Percentiles rank a stretch among this genome's conserved stretches.
phyloP scores from a whole-genome alignment of 2,888 invertebrate genomes.

The Ganaspis brasiliensis region DNA sequence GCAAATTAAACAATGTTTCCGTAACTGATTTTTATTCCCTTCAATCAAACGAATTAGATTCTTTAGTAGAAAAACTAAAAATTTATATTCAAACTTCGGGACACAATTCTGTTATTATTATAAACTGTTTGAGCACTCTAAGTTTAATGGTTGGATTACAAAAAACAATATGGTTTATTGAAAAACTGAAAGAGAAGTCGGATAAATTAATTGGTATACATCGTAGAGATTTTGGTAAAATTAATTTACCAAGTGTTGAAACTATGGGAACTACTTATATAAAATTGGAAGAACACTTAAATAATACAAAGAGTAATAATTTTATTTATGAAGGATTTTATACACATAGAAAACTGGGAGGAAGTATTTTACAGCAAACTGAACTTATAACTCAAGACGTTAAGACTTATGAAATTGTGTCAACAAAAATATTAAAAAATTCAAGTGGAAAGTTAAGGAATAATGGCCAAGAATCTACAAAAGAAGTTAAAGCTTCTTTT shows the following conservation, averaged over 20 bases:
- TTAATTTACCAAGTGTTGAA: constrained; percentile 71
- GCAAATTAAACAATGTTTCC: constrained; percentile 61
- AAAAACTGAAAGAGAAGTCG: constrained; percentile 68
- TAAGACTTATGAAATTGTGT: constrained; percentile 65
- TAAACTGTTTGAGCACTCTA: constrained; percentile 75
- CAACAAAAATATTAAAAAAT: constrained; percentile 58
- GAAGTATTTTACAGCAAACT: constrained; percentile 66
- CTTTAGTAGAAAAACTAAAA: constrained; percentile 65
- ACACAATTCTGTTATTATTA: constrained; percentile 67
- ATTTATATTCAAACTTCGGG: constrained; percentile 58
- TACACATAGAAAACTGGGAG: constrained; percentile 70
- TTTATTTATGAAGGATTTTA: constrained; percentile 63
- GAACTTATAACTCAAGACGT: constrained; percentile 70
- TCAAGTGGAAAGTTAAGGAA: constrained; percentile 38
- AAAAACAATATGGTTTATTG: constrained; percentile 69
- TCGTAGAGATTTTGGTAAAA: constrained; percentile 67
- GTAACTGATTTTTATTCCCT: constrained; percentile 73
- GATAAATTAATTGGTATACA: constrained; percentile 74
- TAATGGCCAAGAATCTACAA: constrained; percentile 36
- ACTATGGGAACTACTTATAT: constrained; percentile 75
- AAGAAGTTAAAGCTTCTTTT: constrained; percentile 71
- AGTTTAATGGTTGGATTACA: constrained; percentile 68
- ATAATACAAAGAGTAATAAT: constrained; percentile 44
- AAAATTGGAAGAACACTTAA: constrained; percentile 63
- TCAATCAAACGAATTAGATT: constrained; percentile 58